Base-by-base conservation (phyloP, 2,888 invertebrate genomes). In the Cephus pulcher region DNA sequence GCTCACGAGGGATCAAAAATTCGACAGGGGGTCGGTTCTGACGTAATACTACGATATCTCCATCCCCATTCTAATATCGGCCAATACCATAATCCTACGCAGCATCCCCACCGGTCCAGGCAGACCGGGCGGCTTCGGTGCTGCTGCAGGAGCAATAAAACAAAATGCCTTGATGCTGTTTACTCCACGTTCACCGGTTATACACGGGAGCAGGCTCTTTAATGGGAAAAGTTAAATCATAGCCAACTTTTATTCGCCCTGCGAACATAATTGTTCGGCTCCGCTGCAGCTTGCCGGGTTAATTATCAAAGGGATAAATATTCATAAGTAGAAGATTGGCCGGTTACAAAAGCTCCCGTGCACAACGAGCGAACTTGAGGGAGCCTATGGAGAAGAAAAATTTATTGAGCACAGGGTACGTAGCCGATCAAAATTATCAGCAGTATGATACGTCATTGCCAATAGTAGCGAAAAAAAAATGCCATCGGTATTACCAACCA, bases 251-350 rank as follows among this genome's bases (percentile, higher is more conserved):
- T 68, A 78, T 76, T 56, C 75, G 73, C 40, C 68, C 37, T 76
- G 71, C 79, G 69, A 35, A 76, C 78, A 70, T 81, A 80, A 84
- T 77, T 77, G 83, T 77, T 79, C 76, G 79, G 74, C 32, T 71
- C 12, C 71, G 71, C 32, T 32, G 71, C 71, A 34, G 71, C 32
- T 32, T 71, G 32, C 71, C 32, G 71, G 32, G 12, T 71, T 71
- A 71, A 71, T 71, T 71, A 71, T 71, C 56, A 56, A 56, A 56
- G 9, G 56, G 56, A 56, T 56, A 56, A 56, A 56, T 56, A 56
- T 56, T 56, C 56, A 56, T 56, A 56, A 33, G 33, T 70, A 69
- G 78, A 40, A 35, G 37, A 69, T 71, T 78, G 73, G 23, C 71
- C 71, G 33, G 30, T 71, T 15, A 3, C 30, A 11, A 71, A 23